Evolutionary conservation across 2,797 vertebrate species (phyloP).

Genomic region (Acanthornis magna): DNA sequence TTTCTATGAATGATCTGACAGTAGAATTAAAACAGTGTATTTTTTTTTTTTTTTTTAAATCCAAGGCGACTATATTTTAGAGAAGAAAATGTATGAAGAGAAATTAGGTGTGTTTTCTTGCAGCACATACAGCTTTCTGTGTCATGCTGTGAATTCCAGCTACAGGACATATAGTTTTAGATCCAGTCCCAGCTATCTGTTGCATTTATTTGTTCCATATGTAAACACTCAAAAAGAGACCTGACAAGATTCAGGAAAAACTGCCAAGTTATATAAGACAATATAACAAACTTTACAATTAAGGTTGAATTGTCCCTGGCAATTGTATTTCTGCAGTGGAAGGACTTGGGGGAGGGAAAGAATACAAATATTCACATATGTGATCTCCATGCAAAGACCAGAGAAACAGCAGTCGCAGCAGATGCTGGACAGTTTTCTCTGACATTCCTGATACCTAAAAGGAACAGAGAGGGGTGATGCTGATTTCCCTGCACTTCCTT

Average conservation of each 20-base stretch:
- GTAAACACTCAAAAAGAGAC: constrained; percentile 26
- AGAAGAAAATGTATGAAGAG: not conserved
- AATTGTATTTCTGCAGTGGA: not conserved
- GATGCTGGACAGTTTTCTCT: not conserved
- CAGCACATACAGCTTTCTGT: not conserved
- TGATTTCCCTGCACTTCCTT: not conserved
- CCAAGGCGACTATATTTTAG: not conserved
- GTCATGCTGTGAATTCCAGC: not conserved
- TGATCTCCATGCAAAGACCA: not conserved
- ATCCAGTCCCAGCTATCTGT: not conserved
- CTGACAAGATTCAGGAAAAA: not conserved
- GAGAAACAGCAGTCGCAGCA: not conserved
- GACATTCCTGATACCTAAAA: not conserved
- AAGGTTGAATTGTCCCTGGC: not conserved
- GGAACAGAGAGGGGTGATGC: not conserved
- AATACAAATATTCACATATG: not conserved
- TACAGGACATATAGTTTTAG: not conserved
- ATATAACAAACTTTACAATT: constrained; percentile 26
- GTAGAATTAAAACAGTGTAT: not conserved
- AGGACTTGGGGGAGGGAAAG: not conserved
- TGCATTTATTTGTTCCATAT: not conserved
- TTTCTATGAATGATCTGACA: not conserved
- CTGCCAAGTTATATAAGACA: constrained; percentile 4
- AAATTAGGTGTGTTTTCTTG: not conserved
- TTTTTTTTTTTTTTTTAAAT: not conserved